phyloP scores from a whole-genome alignment of 2,113 vertebrate species.

The Psittacula cyanocephala region DNA sequence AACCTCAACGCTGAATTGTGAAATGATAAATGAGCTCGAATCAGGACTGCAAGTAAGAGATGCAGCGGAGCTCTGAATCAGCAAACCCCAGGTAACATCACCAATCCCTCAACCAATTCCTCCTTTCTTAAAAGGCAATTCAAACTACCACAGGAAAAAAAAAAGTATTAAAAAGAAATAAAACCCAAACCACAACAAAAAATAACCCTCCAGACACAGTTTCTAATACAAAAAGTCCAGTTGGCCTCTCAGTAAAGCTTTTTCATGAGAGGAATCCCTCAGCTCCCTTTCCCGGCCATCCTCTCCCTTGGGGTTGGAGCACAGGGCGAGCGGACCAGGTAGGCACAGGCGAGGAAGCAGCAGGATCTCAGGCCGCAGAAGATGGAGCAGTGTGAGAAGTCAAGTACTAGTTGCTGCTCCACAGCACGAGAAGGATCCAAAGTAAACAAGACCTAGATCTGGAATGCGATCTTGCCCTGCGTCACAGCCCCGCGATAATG shows the following conservation, averaged over 20 bases:
- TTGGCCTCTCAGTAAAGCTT: not conserved
- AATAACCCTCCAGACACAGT: not conserved
- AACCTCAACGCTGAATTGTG: not conserved
- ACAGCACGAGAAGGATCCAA: slow-evolving; percentile 34
- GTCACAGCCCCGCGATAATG: slow-evolving; percentile 39
- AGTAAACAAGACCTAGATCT: slow-evolving; percentile 60
- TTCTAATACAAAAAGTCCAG: not conserved
- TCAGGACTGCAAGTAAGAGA: not conserved
- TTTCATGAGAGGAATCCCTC: not conserved
- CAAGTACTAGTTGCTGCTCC: slow-evolving; percentile 25
- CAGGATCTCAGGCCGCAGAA: not conserved
- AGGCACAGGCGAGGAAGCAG: accelerated
- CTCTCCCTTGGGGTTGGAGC: not conserved
- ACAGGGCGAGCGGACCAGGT: accelerated
- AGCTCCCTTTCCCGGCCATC: not conserved
- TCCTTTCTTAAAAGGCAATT: not conserved
- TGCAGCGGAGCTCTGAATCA: not conserved
- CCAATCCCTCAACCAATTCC: not conserved
- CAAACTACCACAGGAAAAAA: not conserved
- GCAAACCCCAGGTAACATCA: not conserved
- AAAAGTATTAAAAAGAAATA: not conserved
- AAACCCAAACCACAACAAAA: not conserved
- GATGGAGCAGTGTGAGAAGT: slow-evolving; percentile 25
- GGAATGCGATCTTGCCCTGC: slow-evolving; percentile 47
- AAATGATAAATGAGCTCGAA: not conserved